Evolutionary conservation across 2,113 vertebrate genomes (phyloP), one percentile per base, ranked within the genome.

Genomic region (Tachysurus vachellii): DNA sequence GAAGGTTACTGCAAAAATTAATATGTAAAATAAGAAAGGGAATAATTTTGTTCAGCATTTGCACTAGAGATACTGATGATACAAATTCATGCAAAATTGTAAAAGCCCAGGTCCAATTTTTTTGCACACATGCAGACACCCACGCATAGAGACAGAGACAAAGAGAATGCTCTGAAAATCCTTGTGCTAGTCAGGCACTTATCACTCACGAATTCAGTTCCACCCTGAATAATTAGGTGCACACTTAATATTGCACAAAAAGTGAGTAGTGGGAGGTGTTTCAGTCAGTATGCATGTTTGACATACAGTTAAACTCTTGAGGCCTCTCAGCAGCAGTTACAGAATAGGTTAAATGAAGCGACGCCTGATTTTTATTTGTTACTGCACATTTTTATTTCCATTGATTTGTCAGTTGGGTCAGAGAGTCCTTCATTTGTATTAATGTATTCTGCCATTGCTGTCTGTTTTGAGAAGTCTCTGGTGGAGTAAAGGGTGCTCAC

Each of bases 321-420:
- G 90, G 91, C 88, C 83, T 91, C 91, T 85, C 86, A 88, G 86
- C 80, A 75, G 85, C 70, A 82, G 87, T 91, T 91, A 81, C 87
- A 77, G 84, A 92, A 91, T 90, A 94, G 85, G 91, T 85, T 87
- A 90, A 91, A 89, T 91, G 81, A 92, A 91, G 82, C 88, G 89
- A 85, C 82, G 88, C 81, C 86, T 87, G 88, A 89, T 89, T 90
- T 75, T 87, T 91, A 90, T 93, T 92, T 91, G 88, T 92, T 75
- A 50, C 59, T 85, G 87, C 87, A 89, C 70, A 92, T 91, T 91
- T 93, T 92, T 85, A 92, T 93, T 90, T 87, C 83, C 89, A 92
- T 91, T 91, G 91, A 94, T 94, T 94, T 92, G 89, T 89, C 90
- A 92, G 92, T 91, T 87, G 88, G 93, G 93, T 94, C 93, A 93